Evolutionary conservation across 1,140 invertebrate species (phyloP).

Genomic region (Ooceraea biroi): DNA sequence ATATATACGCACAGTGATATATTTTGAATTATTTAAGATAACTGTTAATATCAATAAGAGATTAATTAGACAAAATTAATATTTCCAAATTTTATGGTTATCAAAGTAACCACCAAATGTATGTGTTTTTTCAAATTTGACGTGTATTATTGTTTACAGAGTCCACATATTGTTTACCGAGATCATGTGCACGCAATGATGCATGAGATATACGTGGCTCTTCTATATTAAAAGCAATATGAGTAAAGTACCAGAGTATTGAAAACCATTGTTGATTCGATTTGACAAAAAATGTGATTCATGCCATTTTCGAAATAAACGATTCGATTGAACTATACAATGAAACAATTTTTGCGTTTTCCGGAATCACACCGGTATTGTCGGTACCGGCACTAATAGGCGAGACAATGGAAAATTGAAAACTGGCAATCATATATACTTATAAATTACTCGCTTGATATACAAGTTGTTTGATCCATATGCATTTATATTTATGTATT

Average conservation of each 20-base stretch:
- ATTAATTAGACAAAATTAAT: background rate
- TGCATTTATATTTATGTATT: background rate
- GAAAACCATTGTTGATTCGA: conserved; percentile 27
- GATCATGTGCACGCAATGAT: background rate
- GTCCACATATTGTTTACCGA: no score
- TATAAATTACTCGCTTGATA: background rate
- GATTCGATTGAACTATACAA: background rate
- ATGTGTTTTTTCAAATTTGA: background rate
- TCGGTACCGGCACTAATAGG: background rate
- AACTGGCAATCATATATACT: conserved; percentile 12
- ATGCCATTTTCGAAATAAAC: conserved; percentile 1
- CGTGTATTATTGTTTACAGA: conserved; percentile 31
- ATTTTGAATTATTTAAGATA: background rate
- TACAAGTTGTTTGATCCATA: background rate
- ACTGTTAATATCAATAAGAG: background rate
- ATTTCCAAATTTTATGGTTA: conserved; percentile 1
- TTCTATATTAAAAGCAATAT: background rate
- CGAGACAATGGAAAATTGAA: background rate
- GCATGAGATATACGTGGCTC: background rate
- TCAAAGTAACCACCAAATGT: background rate
- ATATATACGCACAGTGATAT: background rate
- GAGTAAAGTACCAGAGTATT: background rate
- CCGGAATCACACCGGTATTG: background rate
- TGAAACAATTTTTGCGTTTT: conserved; percentile 23
- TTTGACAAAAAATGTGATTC: conserved; percentile 27